Percentiles rank a stretch among this genome's conserved stretches.
Conservation (phyloP, 1,140 invertebrate species). For the Saxidomus purpurata region DNA sequence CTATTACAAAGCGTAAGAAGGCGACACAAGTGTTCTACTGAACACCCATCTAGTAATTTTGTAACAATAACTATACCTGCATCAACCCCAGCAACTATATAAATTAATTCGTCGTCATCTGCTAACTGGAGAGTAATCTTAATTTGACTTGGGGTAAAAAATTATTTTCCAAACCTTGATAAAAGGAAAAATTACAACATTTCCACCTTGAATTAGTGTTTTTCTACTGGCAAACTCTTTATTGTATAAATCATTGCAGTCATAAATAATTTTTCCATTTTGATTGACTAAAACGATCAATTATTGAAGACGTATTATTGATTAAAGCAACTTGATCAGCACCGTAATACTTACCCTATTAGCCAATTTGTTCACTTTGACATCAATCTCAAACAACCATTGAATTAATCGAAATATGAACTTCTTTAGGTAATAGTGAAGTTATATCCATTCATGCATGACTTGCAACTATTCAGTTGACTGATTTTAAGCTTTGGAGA, state of each 20-base stretch:
- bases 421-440: too few species aligned
- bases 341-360: too few species aligned
- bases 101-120: background rate
- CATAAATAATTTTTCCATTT: background rate
- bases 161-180: constrained; percentile 3
- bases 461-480: too few species aligned
- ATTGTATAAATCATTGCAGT: background rate
- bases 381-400: too few species aligned
- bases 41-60: too few species aligned
- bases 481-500: too few species aligned
- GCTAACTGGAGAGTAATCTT: background rate
- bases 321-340: too few species aligned
- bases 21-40: too few species aligned
- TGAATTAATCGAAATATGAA: too few species aligned
- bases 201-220: background rate
- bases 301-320: constrained; percentile 2
- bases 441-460: too few species aligned
- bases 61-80: background rate
- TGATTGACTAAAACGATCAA: background rate
- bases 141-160: background rate
- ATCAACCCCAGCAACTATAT: background rate
- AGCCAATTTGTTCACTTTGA: too few species aligned
- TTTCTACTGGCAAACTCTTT: background rate
- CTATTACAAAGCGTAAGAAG: too few species aligned
- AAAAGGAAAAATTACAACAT: background rate